Base-by-base conservation (phyloP, 2,113 vertebrate genomes). In the Nothoprocta perdicaria region DNA sequence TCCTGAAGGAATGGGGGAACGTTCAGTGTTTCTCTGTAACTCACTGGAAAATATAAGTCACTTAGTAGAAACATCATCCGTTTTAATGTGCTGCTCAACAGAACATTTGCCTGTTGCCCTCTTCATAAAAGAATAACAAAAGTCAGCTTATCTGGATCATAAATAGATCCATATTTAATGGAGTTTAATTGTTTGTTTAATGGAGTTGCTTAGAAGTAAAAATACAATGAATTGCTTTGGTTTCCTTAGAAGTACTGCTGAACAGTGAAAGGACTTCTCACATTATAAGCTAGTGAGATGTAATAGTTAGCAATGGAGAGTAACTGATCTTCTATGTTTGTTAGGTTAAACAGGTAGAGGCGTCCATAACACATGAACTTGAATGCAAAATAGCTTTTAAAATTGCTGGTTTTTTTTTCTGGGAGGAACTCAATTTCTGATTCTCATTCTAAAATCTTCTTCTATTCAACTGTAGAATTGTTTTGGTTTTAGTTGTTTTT, bases 331-430 rank as follows among this genome's bases (percentile, higher is more conserved):
- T 41, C 10, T 83, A 69, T 45, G 52, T 83, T 48, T 81, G 63
- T 84, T 97, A 86, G 66, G 89, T 96, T 96, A 97, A 97, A 97
- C 84, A 92, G 27, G 58, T 76, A 40, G 92, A 65, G 86, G 88
- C 84, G 55, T 75, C n/a, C 12, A 60, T 61, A 75, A 69, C 33
- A 52, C 94, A 89, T 79, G 90, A 97, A 97, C 38, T 29, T 50
- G 61, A 78, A 74, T n/a, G 48, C 43, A 89, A 79, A 63, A 35
- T 24, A 27, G 63, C 58, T 86, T 77, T 65, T 66, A 9, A 86
- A 80, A 50, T 38, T 22, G 26, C 78, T 58, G 80, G 63, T 5
- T 63, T 90, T 7, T 35, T 88, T 89, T 92, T 61, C 61, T 84
- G 71, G 60, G 66, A 27, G 86, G 80, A 92, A 24, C 21, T 33